These are phyloP conservation scores for Diaperis boleti DNA, from an alignment of 2,888 invertebrate species.

Conservation along the genomic window DNA sequence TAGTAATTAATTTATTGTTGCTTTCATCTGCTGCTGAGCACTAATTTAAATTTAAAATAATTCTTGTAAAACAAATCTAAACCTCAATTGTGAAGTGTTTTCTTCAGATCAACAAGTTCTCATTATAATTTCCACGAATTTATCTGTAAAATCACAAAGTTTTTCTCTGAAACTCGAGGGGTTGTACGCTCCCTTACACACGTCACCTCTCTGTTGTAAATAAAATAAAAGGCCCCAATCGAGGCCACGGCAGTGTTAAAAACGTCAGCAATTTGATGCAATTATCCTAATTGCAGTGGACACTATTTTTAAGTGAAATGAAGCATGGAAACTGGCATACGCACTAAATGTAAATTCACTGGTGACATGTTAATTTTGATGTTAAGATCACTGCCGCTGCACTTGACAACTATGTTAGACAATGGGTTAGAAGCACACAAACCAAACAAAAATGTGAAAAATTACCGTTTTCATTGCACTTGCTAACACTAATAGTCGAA, in stretches of 20 bases:
- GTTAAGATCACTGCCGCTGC: constrained; percentile 6
- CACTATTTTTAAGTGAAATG: constrained; percentile 7
- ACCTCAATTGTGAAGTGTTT: too few species aligned
- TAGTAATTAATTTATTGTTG: too few species aligned
- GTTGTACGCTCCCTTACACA: too few species aligned
- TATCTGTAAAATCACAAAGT: too few species aligned
- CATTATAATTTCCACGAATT: too few species aligned
- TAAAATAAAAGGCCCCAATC: too few species aligned
- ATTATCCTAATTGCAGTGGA: constrained; percentile 9
- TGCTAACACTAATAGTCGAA: constrained; percentile 41
- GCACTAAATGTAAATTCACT: constrained; percentile 21
- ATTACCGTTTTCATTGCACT: constrained; percentile 55
- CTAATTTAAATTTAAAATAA: too few species aligned
- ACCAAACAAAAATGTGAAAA: constrained; percentile 28
- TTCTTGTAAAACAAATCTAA: too few species aligned
- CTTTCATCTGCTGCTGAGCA: too few species aligned
- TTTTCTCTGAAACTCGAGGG: too few species aligned
- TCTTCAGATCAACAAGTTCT: not conserved
- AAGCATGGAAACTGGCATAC: constrained; percentile 13
- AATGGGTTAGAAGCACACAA: constrained; percentile 11
- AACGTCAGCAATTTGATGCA: constrained; percentile 1
- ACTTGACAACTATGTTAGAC: constrained; percentile 7
- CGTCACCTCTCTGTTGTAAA: too few species aligned
- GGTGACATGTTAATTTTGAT: constrained; percentile 4
- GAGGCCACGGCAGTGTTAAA: constrained; percentile 6